These are phyloP conservation scores for Odocoileus hemionus DNA, from an alignment of 2,113 vertebrate genomes.

Conservation along the genomic window DNA sequence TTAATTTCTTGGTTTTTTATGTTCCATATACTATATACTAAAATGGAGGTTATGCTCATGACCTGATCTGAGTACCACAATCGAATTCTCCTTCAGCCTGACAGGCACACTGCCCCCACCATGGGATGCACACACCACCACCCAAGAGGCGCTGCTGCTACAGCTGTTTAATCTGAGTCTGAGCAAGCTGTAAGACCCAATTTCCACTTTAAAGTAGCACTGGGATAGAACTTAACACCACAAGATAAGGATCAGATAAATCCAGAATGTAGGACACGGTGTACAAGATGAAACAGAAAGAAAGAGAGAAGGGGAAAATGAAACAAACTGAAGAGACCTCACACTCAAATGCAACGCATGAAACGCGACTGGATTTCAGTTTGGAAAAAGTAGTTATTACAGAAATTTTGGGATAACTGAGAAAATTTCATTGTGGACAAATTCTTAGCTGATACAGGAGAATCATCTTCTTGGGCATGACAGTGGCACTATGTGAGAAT, in stretches of 20 bases:
- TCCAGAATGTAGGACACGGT: background rate
- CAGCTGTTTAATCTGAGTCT: background rate
- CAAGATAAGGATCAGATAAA: background rate
- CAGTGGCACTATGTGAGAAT: background rate
- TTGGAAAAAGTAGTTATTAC: background rate
- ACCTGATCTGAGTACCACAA: background rate
- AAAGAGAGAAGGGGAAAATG: background rate
- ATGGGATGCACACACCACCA: too few species aligned
- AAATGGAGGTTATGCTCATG: background rate
- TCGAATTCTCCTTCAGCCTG: background rate
- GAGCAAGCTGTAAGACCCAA: background rate
- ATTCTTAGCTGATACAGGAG: background rate
- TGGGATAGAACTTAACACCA: background rate
- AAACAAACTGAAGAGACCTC: background rate
- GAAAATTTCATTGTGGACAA: background rate
- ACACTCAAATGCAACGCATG: background rate
- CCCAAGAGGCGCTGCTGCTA: background rate
- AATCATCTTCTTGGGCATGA: background rate
- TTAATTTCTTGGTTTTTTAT: background rate
- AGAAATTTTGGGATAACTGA: background rate
- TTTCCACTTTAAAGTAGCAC: background rate
- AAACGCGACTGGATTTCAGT: background rate
- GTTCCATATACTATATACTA: background rate
- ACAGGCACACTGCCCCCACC: background rate
- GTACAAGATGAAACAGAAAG: background rate